Base-by-base conservation (phyloP, 2,888 invertebrate species). In the Diplazon laetatorius region DNA sequence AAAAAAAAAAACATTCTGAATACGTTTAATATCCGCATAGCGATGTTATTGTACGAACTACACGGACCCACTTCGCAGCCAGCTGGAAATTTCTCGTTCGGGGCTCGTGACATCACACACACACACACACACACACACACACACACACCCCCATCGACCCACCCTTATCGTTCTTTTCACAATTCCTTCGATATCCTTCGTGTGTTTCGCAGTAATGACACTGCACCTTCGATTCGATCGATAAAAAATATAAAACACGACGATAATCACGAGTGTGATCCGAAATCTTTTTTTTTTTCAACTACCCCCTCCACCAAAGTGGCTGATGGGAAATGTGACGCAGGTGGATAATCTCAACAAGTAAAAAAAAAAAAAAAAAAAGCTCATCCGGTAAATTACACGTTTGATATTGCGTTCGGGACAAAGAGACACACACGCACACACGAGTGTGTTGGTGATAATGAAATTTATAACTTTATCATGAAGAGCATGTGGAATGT, bases 1-100 rank as follows among this genome's bases (percentile, higher is more conserved):
- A 82, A 84, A 20, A 25, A 12, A 10, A 75, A 81, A 84, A 83
- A 85, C 82, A 84, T 85, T 75, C 82, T 79, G 82, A 80, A 85
- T 82, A 84, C 81, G 81, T 83, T 86, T 85, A 86, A 86, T 85
- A 86, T 86, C 83, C 80, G 80, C 79, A 73, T 80, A 81, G 79
- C 76, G 20, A 35, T 18, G 76, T 72, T 66, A 63, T 71, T 62
- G 60, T 46, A 35, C 59, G 30, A 60, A n/a, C 37, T 20, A 30
- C 55, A 4, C 25, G 44, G 20, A 44, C 22, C 42, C 25, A 46
- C n/a, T 44, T 25, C 37, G 30, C 35, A 10, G n/a, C 30, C 14
- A 39, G 39, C 16, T 14, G 44, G 14, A 35, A 48, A 69, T 30
- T n/a, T 39, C 42, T 66, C 52, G 55, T 66, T 55, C n/a, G n/a